Base-by-base conservation (phyloP, 1,140 invertebrate genomes). In the Tetramorium alpestre region DNA sequence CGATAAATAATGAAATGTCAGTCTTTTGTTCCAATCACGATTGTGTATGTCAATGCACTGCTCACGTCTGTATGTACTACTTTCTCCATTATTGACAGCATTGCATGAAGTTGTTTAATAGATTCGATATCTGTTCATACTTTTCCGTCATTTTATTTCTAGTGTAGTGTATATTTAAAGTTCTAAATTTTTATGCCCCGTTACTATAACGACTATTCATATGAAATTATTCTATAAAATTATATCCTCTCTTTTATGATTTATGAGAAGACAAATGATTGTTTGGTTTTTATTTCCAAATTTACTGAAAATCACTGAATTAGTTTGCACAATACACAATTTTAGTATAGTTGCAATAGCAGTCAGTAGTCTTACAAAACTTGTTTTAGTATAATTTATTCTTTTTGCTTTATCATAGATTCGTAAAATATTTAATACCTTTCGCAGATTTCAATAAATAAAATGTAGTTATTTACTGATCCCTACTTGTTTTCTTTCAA, bases 71-170 rank as follows among this genome's bases (percentile, higher is more conserved):
- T 41, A 1, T 22, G 4, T 51, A 56, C 47, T 89, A 75, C 67
- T 89, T 89, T 87, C 62, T 89, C 75, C 60, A 84, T 76, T 81
- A 28, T 81, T 76, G 22, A 76, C 41, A 73, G 25, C 47, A 44
- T 47, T 89, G 88, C 87, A 89, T 89, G 88, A 64, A 76, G 62
- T 85, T 89, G 56, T 41, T 47, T 86, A 86, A 73, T 60, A 84
- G 84, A 65, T 60, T 58, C 33, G 11, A 86, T 47, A 86, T 25
- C 28, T 47, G n/a, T 77, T 38, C 7, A 51, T 33, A 58, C 44
- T 89, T 80, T 67, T 44, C 5, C 51, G 8, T 89, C 81, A 11
- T 77, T 67, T 82, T 81, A 33, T 87, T 89, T 69, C 28, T 62
- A 51, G 6, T 11, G 38, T 78, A 86, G 58, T 38, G 69, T 47